phyloP scores from a whole-genome alignment of 2,113 vertebrate species.

The Bos indicus region DNA sequence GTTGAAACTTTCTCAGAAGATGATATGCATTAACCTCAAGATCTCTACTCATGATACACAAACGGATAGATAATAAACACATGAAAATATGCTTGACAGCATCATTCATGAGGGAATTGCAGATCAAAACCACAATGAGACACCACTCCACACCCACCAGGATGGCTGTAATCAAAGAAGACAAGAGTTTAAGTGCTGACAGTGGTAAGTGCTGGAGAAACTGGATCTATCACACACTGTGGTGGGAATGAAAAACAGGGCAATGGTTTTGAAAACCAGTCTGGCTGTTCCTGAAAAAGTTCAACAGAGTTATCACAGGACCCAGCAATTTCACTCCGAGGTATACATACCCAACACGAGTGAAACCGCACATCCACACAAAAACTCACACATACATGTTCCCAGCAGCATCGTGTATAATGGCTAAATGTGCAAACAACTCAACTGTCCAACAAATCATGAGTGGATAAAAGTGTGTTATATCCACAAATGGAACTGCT shows the following conservation, averaged over 20 bases:
- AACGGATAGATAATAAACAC: background rate
- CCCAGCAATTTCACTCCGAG: background rate
- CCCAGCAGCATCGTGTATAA: background rate
- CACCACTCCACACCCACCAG: background rate
- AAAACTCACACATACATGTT: background rate
- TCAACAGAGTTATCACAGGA: background rate
- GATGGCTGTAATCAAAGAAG: background rate
- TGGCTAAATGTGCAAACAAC: background rate
- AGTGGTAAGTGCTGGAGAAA: background rate
- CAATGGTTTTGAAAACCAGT: background rate
- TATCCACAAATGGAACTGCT: background rate
- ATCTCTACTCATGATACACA: background rate
- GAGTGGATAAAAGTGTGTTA: background rate
- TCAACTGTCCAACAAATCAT: background rate
- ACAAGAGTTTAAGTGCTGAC: background rate
- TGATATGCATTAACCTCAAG: background rate
- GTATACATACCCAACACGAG: background rate
- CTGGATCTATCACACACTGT: background rate
- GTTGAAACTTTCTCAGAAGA: background rate
- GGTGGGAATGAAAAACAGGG: background rate
- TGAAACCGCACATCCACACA: background rate
- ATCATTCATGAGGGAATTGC: background rate
- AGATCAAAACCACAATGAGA: background rate
- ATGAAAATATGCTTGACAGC: background rate
- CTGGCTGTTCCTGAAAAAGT: background rate